A percentile compares a stretch with the other conserved stretches of the same genome.
phyloP scores from a whole-genome alignment of 2,797 vertebrate species.

The Lagothrix lagotricha region DNA sequence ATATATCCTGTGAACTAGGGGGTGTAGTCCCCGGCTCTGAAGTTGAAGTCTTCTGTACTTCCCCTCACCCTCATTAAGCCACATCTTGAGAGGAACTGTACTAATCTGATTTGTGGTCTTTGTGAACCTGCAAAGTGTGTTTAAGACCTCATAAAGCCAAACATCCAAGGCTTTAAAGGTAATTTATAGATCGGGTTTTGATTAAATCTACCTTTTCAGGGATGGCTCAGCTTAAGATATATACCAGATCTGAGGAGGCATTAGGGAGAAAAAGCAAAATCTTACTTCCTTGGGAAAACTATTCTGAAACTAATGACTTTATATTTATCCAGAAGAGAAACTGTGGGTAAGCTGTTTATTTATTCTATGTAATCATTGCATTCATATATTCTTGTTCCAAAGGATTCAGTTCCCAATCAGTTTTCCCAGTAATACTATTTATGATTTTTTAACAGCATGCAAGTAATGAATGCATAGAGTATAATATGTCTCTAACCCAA shows the following conservation, averaged over 20 bases:
- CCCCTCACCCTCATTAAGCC: not conserved
- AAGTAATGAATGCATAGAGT: not conserved
- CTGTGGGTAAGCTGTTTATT: not conserved
- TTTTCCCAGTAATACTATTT: conserved; percentile 50
- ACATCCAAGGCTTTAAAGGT: not conserved
- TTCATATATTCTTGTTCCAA: conserved; percentile 55
- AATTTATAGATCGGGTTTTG: not conserved
- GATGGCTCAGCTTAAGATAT: not conserved
- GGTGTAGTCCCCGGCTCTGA: not conserved
- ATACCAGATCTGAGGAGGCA: not conserved
- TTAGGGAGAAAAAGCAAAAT: not conserved
- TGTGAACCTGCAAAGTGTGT: not conserved
- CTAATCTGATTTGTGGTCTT: not conserved
- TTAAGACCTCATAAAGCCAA: not conserved
- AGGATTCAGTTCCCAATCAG: conserved; percentile 51
- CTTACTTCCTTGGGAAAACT: conserved; percentile 7
- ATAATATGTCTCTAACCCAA: not conserved
- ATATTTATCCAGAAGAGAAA: not conserved
- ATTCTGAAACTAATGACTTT: not conserved
- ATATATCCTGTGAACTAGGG: not conserved
- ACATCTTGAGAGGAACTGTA: not conserved
- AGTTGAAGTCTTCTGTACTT: not conserved
- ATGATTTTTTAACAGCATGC: not conserved
- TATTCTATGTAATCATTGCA: not conserved
- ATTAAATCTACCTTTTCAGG: not conserved